These are phyloP conservation scores for Biston stratarius DNA, from an alignment of 2,888 invertebrate genomes.

Conservation along the genomic window DNA sequence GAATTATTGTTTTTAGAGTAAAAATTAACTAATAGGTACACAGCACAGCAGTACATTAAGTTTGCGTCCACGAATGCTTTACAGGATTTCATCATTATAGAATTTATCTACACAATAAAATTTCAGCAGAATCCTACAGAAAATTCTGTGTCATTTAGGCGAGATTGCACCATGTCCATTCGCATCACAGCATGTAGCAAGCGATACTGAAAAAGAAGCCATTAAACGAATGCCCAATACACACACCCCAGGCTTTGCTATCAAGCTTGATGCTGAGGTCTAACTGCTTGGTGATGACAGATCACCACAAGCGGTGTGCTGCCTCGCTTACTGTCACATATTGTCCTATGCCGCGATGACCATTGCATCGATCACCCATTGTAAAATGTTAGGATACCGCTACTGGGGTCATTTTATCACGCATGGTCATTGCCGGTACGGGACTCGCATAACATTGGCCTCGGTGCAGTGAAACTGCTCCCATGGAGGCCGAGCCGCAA, in stretches of 20 bases:
- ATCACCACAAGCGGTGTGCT: slow-evolving; percentile 61
- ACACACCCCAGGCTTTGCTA: slow-evolving; percentile 66
- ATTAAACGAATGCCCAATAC: slow-evolving; percentile 49
- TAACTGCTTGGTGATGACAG: slow-evolving; percentile 70
- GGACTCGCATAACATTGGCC: slow-evolving; percentile 70
- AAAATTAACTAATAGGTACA: slow-evolving; percentile 32
- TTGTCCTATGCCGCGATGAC: slow-evolving; percentile 51
- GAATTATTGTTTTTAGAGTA: slow-evolving; percentile 27
- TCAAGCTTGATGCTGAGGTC: slow-evolving; percentile 69
- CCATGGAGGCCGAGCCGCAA: slow-evolving; percentile 90
- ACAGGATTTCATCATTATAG: slow-evolving; percentile 24
- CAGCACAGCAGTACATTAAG: slow-evolving; percentile 14
- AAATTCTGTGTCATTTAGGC: slow-evolving; percentile 25
- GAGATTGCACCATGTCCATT: slow-evolving; percentile 55
- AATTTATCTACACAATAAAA: slow-evolving; percentile 19
- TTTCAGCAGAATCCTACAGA: slow-evolving; percentile 14
- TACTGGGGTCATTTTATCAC: slow-evolving; percentile 57
- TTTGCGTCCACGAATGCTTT: slow-evolving; percentile 14
- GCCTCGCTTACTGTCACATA: slow-evolving; percentile 64
- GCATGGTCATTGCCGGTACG: slow-evolving; percentile 60
- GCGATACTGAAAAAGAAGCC: slow-evolving; percentile 61
- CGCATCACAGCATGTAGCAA: slow-evolving; percentile 75
- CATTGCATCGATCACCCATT: slow-evolving; percentile 53
- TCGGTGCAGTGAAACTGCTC: slow-evolving; percentile 87
- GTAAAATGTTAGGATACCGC: slow-evolving; percentile 45